A percentile compares a stretch with the other conserved stretches of the same genome.
phyloP scores from a whole-genome alignment of 2,888 invertebrate genomes.

The Entomobrya multifasciata region DNA sequence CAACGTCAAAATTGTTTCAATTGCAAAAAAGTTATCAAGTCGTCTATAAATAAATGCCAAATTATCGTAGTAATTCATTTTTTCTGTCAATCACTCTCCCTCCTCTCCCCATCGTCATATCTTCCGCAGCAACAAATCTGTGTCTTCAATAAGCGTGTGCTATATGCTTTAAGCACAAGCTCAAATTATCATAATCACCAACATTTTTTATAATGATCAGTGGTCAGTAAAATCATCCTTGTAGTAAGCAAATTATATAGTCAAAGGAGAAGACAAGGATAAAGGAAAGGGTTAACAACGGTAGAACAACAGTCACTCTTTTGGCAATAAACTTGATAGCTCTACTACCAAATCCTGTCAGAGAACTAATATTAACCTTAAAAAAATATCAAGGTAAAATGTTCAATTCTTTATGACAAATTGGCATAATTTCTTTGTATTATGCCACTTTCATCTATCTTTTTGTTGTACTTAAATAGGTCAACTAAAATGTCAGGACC shows the following conservation, averaged over 20 bases:
- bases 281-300: conserved; percentile 3
- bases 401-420: neutral
- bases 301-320: neutral
- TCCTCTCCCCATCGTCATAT: neutral
- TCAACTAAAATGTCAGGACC: conserved; percentile 69
- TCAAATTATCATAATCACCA: neutral
- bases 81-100: neutral
- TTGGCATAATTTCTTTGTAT: conserved; percentile 4
- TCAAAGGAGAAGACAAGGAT: neutral
- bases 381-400: conserved; percentile 34
- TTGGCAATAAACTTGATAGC: conserved; percentile 12
- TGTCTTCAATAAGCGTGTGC: neutral
- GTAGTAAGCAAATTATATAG: conserved; percentile 14
- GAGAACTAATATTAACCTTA: conserved; percentile 33
- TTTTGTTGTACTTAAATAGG: conserved; percentile 38
- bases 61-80: conserved; percentile 18
- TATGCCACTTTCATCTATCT: conserved; percentile 3
- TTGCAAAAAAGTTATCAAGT: conserved; percentile 10
- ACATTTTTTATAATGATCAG: conserved; percentile 17
- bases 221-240: neutral
- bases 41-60: conserved; percentile 53
- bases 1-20: conserved; percentile 48
- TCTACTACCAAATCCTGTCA: conserved; percentile 17
- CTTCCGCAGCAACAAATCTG: neutral
- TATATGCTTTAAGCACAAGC: neutral